Percentiles rank a stretch among this genome's conserved stretches.
Conservation (phyloP, 2,113 vertebrate genomes). For the Notarius quadriscutis region DNA sequence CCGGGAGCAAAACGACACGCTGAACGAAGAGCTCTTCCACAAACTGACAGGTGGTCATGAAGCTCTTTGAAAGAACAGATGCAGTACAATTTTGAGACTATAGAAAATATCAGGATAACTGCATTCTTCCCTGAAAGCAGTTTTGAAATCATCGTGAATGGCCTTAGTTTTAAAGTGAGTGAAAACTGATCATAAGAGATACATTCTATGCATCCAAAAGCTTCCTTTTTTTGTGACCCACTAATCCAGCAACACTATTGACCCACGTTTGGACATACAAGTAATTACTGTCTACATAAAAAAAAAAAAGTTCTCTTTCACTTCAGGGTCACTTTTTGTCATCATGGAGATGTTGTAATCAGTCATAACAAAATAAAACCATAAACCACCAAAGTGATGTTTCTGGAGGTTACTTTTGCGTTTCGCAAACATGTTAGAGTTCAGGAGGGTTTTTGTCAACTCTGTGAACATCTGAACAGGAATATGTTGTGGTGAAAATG, state of each 20-base stretch:
- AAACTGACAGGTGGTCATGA: constrained; percentile 79
- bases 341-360: neutral
- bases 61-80: constrained; percentile 63
- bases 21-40: constrained; percentile 76
- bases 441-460: neutral
- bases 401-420: neutral
- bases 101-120: neutral
- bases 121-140: neutral
- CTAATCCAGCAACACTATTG: constrained; percentile 33
- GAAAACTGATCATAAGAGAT: neutral
- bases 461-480: neutral
- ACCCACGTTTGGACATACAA: neutral
- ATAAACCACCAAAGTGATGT: neutral
- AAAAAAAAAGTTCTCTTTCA: neutral
- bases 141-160: neutral
- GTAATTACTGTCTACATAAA: neutral
- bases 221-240: neutral
- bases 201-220: neutral
- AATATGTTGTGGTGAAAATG: neutral
- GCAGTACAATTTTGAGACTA: neutral
- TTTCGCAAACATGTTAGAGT: neutral
- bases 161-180: neutral
- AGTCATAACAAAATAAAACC: neutral
- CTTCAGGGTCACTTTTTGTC: neutral
- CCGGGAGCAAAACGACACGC: constrained; percentile 64